Conservation (phyloP, 64 coral and sea anemone species). For the Hydrozoanthus tunicans region DNA sequence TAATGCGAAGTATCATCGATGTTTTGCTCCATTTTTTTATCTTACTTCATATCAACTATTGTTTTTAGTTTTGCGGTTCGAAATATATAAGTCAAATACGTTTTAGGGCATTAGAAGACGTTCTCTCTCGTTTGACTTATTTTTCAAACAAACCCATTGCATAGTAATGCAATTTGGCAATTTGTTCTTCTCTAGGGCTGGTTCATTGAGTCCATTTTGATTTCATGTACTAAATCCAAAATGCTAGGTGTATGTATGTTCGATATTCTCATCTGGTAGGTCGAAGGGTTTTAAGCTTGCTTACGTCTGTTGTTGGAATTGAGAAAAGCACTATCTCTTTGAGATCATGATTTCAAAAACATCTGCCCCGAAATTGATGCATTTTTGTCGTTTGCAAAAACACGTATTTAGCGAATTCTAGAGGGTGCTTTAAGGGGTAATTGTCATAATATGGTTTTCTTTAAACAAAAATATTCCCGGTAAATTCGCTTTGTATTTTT, state of each 20-base stretch:
- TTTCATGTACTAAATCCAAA: conserved; percentile 27
- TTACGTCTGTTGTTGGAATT: conserved; percentile 20
- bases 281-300: conserved; percentile 49
- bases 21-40: conserved; percentile 44
- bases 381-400: conserved; percentile 54
- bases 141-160: conserved; percentile 49
- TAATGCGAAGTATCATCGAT: conserved; percentile 48
- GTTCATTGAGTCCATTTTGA: conserved; percentile 1
- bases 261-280: conserved; percentile 3
- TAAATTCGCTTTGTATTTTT: conserved; percentile 59
- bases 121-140: conserved; percentile 6
- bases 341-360: conserved; percentile 43
- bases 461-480: conserved; percentile 54
- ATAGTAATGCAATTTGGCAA: conserved; percentile 48
- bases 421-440: conserved; percentile 33
- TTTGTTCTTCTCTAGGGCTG: conserved; percentile 5
- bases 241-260: background rate
- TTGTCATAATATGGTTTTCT: conserved; percentile 63
- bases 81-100: background rate
- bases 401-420: conserved; percentile 77
- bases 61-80: conserved; percentile 38
- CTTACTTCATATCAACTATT: conserved; percentile 37
- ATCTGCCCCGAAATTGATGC: conserved; percentile 38
- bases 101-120: conserved; percentile 28
- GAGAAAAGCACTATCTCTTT: conserved; percentile 30